A percentile compares a stretch with the other conserved stretches of the same genome.
phyloP scores from a whole-genome alignment of 2,888 invertebrate species.

The Periphyllus acericola region DNA sequence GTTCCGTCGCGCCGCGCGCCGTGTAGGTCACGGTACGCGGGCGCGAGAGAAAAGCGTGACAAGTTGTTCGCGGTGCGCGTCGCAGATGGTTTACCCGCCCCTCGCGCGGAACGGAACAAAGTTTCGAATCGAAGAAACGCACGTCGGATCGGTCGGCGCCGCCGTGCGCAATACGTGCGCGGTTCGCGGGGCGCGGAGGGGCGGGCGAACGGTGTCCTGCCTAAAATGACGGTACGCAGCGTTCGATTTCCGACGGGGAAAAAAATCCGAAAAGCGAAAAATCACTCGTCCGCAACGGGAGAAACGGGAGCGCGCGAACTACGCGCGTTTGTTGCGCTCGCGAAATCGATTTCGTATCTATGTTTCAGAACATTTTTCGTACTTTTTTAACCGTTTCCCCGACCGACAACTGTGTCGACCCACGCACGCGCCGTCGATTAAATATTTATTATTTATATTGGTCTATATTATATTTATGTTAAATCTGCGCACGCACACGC shows the following conservation, averaged over 20 bases:
- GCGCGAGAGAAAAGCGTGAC: neutral
- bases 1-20: neutral
- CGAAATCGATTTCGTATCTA: neutral
- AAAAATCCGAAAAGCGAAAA: neutral
- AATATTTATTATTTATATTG: too few species aligned
- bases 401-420: neutral
- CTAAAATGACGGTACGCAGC: neutral
- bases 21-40: neutral
- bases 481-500: neutral
- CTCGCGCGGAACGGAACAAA: neutral
- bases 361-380: neutral
- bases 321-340: too few species aligned
- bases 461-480: too few species aligned
- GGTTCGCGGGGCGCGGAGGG: too few species aligned
- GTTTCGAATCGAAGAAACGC: neutral
- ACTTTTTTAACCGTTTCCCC: neutral
- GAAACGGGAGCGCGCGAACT: neutral
- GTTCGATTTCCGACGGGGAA: neutral
- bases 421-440: too few species aligned
- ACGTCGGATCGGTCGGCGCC: neutral
- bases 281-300: neutral
- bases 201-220: neutral
- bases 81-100: slow-evolving; percentile 26
- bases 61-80: slow-evolving; percentile 20
- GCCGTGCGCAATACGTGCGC: too few species aligned